Base-by-base conservation (phyloP, 1,140 invertebrate genomes). In the Protaetia brevitarsis region DNA sequence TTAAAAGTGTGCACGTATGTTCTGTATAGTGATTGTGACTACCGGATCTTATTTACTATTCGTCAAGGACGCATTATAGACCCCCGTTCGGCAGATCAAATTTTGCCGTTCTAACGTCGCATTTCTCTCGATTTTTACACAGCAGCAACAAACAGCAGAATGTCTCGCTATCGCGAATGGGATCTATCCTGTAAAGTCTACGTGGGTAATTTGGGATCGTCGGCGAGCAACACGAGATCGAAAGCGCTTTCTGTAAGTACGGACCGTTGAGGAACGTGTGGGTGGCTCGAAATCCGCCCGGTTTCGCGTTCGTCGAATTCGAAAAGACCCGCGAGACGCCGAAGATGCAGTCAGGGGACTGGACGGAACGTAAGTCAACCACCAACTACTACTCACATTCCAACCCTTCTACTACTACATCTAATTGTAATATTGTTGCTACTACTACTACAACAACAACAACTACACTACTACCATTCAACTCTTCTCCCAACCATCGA, bases 301-400 rank as follows among this genome's bases (percentile, higher is more conserved):
- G 96, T 5, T 98, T 98, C 83, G 96, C 96, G 7, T 98, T 98
- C 83, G 92, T 99, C 16, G 97, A 99, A 82, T 99, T 95, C 83
- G 97, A 99, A n/a, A n/a, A 82, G 97, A 99, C 79, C 87, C 92
- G 4, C 85, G 96, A 69, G 97, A 99, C 82, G 97, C 97, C 11
- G 95, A 98, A 80, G 97, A 99, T 83, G 93, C 96, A 60, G 94
- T 96, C n/a, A 83, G 93, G 74, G 94, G 89, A 56, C 81, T 99
- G 65, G 96, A 99, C 84, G 96, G 96, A 84, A 93, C 91, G 89
- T 94, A 83, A 87, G 91, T 85, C 66, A 64, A 56, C 30, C 34
- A n/a, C n/a, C n/a, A n/a, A n/a, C 29, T 45, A 30, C 60, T 23
- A 36, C 60, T 34, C 34, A 34, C 34, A 29, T 36, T 62, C 23